Percentiles rank a stretch among this genome's conserved stretches.
These are phyloP conservation scores for Coremacera marginata DNA, from an alignment of 2,888 invertebrate species.

Conservation along the genomic window DNA sequence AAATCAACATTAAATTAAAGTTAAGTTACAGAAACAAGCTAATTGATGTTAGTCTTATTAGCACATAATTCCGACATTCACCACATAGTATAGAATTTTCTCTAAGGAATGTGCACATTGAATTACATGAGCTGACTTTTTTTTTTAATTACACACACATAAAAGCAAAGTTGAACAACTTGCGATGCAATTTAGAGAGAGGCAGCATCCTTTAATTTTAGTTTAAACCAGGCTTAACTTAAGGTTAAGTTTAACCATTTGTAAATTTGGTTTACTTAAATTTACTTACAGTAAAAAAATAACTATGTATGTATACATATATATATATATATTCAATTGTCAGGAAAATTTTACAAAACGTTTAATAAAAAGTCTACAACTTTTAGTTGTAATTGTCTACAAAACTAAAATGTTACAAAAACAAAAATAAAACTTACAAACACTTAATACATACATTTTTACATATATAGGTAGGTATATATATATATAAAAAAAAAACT, in stretches of 20 bases:
- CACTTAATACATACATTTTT: too few species aligned
- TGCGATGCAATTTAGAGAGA: too few species aligned
- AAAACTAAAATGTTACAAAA: conserved; percentile 1
- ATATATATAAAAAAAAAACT: conserved; percentile 9
- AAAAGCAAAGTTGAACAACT: too few species aligned
- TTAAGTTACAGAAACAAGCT: not conserved
- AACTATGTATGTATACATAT: not conserved
- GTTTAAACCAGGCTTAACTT: too few species aligned
- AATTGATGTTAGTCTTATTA: not conserved
- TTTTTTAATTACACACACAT: too few species aligned
- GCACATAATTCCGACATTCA: too few species aligned
- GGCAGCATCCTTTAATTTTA: too few species aligned
- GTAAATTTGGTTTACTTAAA: conserved; percentile 34
- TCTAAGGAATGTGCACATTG: too few species aligned
- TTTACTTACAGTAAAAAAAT: conserved; percentile 28
- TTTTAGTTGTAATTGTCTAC: conserved; percentile 38
- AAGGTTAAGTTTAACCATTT: not conserved
- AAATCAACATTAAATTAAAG: not conserved
- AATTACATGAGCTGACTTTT: too few species aligned
- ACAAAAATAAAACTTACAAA: too few species aligned
- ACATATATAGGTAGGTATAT: not conserved
- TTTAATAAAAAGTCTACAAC: conserved; percentile 29
- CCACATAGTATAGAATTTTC: too few species aligned
- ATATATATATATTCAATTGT: conserved; percentile 1
- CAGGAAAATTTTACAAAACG: conserved; percentile 24